phyloP scores from a whole-genome alignment of 2,888 invertebrate genomes.

The Linnaemya tessellans region DNA sequence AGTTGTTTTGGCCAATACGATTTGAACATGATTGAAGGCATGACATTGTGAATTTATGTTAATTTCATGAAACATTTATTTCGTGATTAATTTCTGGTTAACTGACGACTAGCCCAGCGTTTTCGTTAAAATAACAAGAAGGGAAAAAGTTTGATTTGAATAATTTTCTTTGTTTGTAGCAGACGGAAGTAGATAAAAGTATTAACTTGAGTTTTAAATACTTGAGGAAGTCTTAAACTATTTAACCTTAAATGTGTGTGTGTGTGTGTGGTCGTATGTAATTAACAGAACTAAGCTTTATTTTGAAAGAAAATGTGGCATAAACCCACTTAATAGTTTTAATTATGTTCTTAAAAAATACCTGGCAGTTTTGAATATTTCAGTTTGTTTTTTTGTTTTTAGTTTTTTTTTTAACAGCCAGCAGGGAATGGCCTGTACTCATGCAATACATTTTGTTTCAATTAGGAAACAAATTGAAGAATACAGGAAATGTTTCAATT shows the following conservation, averaged over 20 bases:
- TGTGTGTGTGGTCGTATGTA: slow-evolving; percentile 26
- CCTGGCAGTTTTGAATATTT: not conserved
- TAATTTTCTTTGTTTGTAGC: slow-evolving; percentile 23
- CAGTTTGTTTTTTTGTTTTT: not conserved
- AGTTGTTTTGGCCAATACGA: slow-evolving; percentile 28
- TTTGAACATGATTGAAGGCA: slow-evolving; percentile 68
- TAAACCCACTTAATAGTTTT: not conserved
- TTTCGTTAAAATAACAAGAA: not conserved
- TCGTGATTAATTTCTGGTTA: slow-evolving; percentile 61
- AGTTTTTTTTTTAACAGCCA: not conserved
- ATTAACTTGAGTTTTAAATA: not conserved
- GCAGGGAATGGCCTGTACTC: not conserved
- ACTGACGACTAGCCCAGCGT: slow-evolving; percentile 27
- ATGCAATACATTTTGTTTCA: not conserved
- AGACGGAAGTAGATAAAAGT: slow-evolving; percentile 35
- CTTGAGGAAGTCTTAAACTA: slow-evolving; percentile 1
- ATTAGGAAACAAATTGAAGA: not conserved
- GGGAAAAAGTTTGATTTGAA: slow-evolving; percentile 29
- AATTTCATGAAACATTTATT: slow-evolving; percentile 66
- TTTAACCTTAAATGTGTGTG: slow-evolving; percentile 16
- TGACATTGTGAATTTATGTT: slow-evolving; percentile 71
- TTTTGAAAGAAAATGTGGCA: not conserved
- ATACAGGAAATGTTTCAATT: not conserved
- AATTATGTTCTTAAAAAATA: not conserved
- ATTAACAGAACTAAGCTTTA: not conserved